Percentiles rank a stretch among this genome's conserved stretches.
These are phyloP conservation scores for Anguilla anguilla DNA, from an alignment of 2,797 vertebrate species.

Conservation along the genomic window DNA sequence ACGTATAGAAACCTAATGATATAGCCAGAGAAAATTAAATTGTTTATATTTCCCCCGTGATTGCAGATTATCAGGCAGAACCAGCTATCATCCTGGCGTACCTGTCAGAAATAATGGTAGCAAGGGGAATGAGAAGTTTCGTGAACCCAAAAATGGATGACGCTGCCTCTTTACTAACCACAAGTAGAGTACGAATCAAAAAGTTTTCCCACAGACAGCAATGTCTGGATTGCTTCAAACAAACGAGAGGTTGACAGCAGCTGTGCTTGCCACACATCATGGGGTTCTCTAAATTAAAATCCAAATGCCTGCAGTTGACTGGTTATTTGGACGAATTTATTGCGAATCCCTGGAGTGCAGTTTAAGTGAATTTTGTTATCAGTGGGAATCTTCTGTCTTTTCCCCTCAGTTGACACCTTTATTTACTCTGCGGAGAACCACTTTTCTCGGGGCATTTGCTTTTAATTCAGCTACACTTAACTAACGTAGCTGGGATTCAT, in stretches of 20 bases:
- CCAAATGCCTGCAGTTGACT: neutral
- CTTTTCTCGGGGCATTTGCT: neutral
- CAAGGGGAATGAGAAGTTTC: slow-evolving; percentile 38
- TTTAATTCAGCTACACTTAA: neutral
- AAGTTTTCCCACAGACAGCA: neutral
- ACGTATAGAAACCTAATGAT: neutral
- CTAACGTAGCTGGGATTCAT: neutral
- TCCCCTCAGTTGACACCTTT: neutral
- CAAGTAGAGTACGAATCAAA: slow-evolving; percentile 52
- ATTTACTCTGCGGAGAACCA: neutral
- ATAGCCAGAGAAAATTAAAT: neutral
- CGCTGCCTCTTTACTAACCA: slow-evolving; percentile 44
- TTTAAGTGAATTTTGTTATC: neutral
- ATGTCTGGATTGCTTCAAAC: neutral
- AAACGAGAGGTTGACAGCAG: neutral
- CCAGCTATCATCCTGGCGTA: slow-evolving; percentile 54
- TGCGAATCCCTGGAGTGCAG: neutral
- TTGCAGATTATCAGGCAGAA: slow-evolving; percentile 58
- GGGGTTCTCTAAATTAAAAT: neutral
- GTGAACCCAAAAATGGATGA: slow-evolving; percentile 46
- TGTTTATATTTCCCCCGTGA: slow-evolving; percentile 32
- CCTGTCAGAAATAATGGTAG: slow-evolving; percentile 54
- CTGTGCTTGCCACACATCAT: neutral
- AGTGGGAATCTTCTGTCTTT: neutral
- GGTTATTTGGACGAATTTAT: neutral